phyloP scores from a whole-genome alignment of 2,113 vertebrate genomes.

The Cyphomyrus plagiostoma region DNA sequence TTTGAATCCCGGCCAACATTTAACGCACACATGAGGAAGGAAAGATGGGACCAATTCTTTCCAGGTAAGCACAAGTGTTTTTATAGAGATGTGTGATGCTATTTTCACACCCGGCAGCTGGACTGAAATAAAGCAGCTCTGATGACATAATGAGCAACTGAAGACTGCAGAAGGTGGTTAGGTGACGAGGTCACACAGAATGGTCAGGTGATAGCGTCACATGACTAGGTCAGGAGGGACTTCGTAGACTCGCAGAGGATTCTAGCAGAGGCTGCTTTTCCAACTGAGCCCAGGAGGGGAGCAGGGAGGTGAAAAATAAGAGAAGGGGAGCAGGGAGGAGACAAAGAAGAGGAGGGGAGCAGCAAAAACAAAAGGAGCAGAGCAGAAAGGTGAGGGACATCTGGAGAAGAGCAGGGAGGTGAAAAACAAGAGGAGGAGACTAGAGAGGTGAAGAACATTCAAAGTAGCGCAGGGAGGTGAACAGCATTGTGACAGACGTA shows the following conservation, averaged over 20 bases:
- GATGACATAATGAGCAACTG: not conserved
- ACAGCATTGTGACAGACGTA: not conserved
- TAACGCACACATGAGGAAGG: not conserved
- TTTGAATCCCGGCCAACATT: not conserved
- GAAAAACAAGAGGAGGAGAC: not conserved
- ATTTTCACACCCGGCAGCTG: not conserved
- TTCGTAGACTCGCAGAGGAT: not conserved
- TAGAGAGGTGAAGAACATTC: not conserved
- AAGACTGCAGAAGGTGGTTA: not conserved
- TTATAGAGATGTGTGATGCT: not conserved
- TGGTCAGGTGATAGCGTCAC: not conserved
- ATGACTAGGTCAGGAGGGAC: not conserved
- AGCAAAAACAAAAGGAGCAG: not conserved
- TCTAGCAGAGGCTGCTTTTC: not conserved
- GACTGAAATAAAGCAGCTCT: not conserved
- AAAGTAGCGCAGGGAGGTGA: not conserved
- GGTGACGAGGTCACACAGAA: not conserved
- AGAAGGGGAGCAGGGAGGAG: not conserved
- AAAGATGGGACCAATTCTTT: not conserved
- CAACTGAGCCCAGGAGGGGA: not conserved
- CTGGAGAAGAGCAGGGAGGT: not conserved
- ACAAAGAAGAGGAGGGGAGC: not conserved
- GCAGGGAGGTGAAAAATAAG: not conserved
- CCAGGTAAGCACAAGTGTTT: not conserved
- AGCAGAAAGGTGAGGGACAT: not conserved